Conservation (phyloP, 2,888 invertebrate genomes). For the Prosapia bicincta region DNA sequence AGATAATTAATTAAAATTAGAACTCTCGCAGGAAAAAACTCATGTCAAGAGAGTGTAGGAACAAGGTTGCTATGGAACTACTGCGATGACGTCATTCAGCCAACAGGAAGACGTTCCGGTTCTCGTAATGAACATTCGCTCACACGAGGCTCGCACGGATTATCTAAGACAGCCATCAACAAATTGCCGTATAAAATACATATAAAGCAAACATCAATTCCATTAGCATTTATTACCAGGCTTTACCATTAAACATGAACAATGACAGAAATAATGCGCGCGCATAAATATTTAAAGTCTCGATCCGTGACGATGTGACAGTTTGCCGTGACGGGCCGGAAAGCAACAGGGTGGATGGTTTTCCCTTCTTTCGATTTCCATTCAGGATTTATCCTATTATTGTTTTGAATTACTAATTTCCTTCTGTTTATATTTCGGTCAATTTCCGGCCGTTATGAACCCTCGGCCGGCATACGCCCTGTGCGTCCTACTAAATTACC, state of each 20-base stretch:
- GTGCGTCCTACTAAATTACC: conserved; percentile 25
- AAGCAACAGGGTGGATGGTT: conserved; percentile 11
- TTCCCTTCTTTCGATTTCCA: conserved; percentile 19
- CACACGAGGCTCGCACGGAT: not conserved
- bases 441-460: conserved; percentile 31
- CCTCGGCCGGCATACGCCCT: conserved; percentile 21
- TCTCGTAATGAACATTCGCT: not conserved
- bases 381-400: conserved; percentile 32
- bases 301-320: not conserved
- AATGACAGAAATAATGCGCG: not conserved
- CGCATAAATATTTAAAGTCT: not conserved
- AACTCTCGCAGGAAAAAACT: no score
- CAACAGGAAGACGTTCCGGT: not conserved
- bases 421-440: conserved; percentile 32
- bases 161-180: not conserved
- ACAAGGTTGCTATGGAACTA: no score
- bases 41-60: no score
- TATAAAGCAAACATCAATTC: not conserved
- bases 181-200: not conserved
- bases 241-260: not conserved
- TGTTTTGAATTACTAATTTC: conserved; percentile 33
- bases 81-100: no score
- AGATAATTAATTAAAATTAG: no score
- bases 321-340: conserved; percentile 16
- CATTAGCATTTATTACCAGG: not conserved